Conservation (phyloP, 2,797 vertebrate species). For the Gobionotothen gibberifrons region DNA sequence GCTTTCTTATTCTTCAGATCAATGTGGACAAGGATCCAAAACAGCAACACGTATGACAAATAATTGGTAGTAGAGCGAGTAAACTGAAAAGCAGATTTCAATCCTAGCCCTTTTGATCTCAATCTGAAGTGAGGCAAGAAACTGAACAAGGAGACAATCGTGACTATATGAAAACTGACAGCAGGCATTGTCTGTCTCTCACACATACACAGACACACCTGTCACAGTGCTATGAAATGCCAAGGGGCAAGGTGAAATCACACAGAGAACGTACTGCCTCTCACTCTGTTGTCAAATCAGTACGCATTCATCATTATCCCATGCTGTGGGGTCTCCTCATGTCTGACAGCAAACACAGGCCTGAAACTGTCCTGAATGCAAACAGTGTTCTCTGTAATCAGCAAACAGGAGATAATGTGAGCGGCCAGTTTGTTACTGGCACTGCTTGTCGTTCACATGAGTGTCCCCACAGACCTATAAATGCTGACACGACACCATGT, state of each 20-base stretch:
- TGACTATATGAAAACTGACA: slow-evolving; percentile 34
- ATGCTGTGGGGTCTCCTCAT: slow-evolving; percentile 40
- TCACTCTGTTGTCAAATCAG: slow-evolving; percentile 57
- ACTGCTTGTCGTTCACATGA: slow-evolving; percentile 30
- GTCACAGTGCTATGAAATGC: neutral
- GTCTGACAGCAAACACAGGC: slow-evolving; percentile 48
- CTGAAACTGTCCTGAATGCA: slow-evolving; percentile 49
- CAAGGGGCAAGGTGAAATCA: slow-evolving; percentile 19
- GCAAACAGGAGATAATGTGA: slow-evolving; percentile 48
- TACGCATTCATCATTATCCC: slow-evolving; percentile 43
- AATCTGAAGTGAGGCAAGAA: neutral
- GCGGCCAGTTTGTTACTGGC: slow-evolving; percentile 31
- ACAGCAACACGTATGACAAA: slow-evolving; percentile 18
- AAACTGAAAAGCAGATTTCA: neutral
- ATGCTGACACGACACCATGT: slow-evolving; percentile 21
- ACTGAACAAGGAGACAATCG: neutral
- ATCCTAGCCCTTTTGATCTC: neutral
- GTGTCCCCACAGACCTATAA: slow-evolving; percentile 8
- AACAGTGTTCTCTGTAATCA: slow-evolving; percentile 66
- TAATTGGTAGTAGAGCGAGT: neutral
- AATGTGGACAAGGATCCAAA: slow-evolving; percentile 13
- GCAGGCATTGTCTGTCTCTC: too few relatives aligned
- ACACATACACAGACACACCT: neutral
- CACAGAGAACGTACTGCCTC: slow-evolving; percentile 19
- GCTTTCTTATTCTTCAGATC: slow-evolving; percentile 14